These are phyloP conservation scores for Vireo altiloquus DNA, from an alignment of 2,113 vertebrate genomes.

Conservation along the genomic window DNA sequence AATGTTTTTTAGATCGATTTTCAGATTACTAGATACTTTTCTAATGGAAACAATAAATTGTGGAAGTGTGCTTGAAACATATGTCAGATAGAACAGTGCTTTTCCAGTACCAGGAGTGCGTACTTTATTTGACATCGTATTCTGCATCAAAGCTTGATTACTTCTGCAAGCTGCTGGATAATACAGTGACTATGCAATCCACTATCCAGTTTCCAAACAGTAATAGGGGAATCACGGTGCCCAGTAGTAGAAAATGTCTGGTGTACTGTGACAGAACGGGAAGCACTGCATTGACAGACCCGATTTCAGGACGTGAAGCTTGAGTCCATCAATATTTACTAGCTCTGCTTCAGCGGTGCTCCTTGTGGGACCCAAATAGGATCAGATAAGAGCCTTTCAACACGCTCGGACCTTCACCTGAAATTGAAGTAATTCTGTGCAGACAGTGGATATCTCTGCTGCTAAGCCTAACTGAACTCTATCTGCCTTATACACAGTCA, in stretches of 20 bases:
- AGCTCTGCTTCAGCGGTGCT: fast-evolving
- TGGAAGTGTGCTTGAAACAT: not conserved
- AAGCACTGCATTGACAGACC: not conserved
- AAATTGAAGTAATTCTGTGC: not conserved
- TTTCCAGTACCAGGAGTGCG: not conserved
- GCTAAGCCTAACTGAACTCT: not conserved
- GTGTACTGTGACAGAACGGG: not conserved
- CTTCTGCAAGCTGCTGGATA: not conserved
- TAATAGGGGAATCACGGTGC: fast-evolving
- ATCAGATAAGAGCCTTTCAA: not conserved
- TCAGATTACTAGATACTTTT: not conserved
- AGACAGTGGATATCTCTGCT: fast-evolving
- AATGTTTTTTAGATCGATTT: conserved; percentile 5
- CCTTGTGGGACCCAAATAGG: not conserved
- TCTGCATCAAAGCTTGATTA: not conserved
- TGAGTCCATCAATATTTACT: not conserved
- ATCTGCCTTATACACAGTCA: not conserved
- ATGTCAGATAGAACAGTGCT: not conserved
- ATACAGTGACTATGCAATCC: not conserved
- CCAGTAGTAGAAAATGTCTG: not conserved
- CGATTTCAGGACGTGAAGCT: not conserved
- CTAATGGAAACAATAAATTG: not conserved
- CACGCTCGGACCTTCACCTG: not conserved
- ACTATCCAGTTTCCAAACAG: not conserved
- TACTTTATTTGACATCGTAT: not conserved